Evolutionary conservation across 2,113 vertebrate genomes (phyloP).

Genomic region (Gallinago paraguaiae): DNA sequence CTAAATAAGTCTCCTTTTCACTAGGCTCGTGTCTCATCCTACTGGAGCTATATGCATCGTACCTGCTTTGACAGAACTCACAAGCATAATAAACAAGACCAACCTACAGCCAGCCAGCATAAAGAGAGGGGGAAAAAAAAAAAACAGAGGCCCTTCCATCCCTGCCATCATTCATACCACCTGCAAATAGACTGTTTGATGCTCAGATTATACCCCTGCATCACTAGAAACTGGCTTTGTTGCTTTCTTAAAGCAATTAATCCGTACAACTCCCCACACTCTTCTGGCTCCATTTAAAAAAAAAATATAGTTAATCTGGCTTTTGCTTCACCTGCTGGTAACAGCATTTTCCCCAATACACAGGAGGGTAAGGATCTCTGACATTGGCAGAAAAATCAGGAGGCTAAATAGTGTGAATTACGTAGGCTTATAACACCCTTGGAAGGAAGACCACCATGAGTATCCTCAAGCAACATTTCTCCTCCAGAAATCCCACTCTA

Average conservation of each 20-base stretch:
- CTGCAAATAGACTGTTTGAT: not conserved
- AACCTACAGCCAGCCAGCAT: not conserved
- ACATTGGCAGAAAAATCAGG: not conserved
- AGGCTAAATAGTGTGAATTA: not conserved
- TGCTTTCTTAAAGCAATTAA: not conserved
- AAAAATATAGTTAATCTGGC: not conserved
- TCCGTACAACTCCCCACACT: not conserved
- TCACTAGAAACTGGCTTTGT: not conserved
- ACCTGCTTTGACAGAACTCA: not conserved
- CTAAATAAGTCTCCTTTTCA: not conserved
- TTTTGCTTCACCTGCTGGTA: not conserved
- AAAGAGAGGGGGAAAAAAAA: not conserved
- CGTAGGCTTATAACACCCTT: not conserved
- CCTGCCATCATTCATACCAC: not conserved
- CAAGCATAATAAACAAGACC: not conserved
- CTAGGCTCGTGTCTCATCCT: not conserved
- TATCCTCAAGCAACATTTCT: not conserved
- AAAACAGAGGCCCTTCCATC: not conserved
- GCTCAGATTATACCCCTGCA: not conserved
- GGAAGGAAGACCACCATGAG: rapidly evolving
- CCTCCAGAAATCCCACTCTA: not conserved
- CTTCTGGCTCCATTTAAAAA: not conserved
- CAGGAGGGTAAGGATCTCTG: not conserved
- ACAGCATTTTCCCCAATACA: not conserved
- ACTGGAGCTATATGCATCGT: not conserved